Evolutionary conservation across 2,888 invertebrate genomes (phyloP), one percentile per base, ranked within the genome.

Genomic region (Phortica okadai): DNA sequence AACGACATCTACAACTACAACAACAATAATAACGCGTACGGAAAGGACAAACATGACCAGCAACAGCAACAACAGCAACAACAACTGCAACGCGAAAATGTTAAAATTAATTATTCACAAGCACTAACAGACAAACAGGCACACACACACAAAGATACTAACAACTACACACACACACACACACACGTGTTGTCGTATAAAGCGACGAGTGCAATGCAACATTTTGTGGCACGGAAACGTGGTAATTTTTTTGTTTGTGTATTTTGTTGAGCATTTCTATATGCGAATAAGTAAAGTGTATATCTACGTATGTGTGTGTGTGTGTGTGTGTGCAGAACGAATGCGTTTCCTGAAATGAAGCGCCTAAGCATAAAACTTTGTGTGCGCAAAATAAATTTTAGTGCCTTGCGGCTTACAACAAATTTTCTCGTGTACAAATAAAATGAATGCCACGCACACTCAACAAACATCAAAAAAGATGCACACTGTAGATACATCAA

Each of bases 91-190:
- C 59, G 73, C 59, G 73, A 59, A 44, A 59, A 59, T 56, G 56
- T 73, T 56, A 56, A 58, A 73, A 73, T 73, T 58, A 58, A 73
- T 73, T 58, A 44, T 73, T 73, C 73, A 62, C 59, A 44, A 73
- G 44, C 62, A 73, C 73, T 59, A 73, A 66, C 74, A 64, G 73
- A 77, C 75, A 76, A 76, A 80, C 77, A 70, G 11, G 45, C 80
- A 67, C 78, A 66, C 77, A 66, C 62, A 54, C 6, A 8, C 25
- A 11, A 6, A 62, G 10, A 59, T 8, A 44, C 59, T 59, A 59
- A 59, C 59, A 16, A 42, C n/a, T 66, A 75, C 41, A 69, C 50
- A 1, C 58, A 74, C 62, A 73, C 62, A 73, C 62, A 59, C 75
- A 76, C 14, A 50, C 25, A 74, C 64, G 76, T 21, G 45, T 45